Evolutionary conservation across 2,888 invertebrate genomes (phyloP).

Genomic region (Cylloceria caligata): DNA sequence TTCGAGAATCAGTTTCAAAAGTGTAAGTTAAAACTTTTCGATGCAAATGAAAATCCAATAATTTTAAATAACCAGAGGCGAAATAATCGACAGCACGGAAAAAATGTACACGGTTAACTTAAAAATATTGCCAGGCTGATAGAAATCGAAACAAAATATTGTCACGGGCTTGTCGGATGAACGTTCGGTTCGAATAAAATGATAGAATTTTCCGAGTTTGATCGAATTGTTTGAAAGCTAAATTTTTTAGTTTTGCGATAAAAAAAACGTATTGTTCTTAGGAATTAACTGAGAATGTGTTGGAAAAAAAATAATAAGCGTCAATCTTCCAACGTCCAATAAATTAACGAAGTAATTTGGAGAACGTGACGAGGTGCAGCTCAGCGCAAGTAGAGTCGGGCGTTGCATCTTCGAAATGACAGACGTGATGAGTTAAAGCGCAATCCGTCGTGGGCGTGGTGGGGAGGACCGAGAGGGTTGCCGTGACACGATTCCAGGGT

Average conservation of each 20-base stretch:
- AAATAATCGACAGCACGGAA: neutral
- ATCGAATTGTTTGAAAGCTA: neutral
- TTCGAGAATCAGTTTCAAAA: neutral
- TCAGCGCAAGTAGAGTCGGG: constrained; percentile 16
- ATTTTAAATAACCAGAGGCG: neutral
- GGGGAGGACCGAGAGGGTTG: constrained; percentile 70
- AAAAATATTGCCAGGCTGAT: neutral
- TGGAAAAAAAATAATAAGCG: neutral
- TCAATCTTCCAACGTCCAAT: neutral
- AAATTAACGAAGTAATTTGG: constrained; percentile 9
- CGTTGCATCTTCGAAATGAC: constrained; percentile 57
- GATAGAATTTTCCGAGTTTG: neutral
- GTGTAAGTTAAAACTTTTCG: too few species aligned
- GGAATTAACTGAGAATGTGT: neutral
- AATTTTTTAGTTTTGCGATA: too few species aligned
- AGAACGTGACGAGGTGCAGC: neutral
- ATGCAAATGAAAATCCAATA: neutral
- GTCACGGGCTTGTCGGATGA: neutral
- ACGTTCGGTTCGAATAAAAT: neutral
- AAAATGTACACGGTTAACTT: neutral
- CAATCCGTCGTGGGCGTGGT: constrained; percentile 74
- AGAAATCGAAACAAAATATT: neutral
- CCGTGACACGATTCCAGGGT: constrained; percentile 67
- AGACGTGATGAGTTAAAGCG: constrained; percentile 54
- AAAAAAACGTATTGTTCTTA: neutral